Conservation (phyloP, 2,113 vertebrate species). For the Ciconia maguari region DNA sequence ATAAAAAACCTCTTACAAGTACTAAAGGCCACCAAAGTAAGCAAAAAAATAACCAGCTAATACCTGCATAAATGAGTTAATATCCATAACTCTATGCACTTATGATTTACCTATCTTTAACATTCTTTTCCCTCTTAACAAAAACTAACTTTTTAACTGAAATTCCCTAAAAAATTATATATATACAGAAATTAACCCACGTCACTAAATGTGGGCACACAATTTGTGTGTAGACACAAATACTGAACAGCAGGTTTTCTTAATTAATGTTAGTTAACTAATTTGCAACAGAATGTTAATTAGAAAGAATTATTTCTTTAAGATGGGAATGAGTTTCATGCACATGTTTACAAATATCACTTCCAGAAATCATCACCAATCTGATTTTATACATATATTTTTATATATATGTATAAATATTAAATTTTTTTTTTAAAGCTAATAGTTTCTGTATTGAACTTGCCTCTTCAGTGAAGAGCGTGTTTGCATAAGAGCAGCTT, state of each 20-base stretch:
- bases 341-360: not conserved
- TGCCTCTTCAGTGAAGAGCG: conserved; percentile 87
- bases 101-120: not conserved
- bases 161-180: not conserved
- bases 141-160: not conserved
- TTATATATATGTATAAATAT: too few relatives aligned
- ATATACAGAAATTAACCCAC: not conserved
- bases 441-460: conserved; percentile 37
- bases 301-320: not conserved
- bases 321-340: not conserved
- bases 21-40: not conserved
- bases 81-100: not conserved
- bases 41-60: not conserved
- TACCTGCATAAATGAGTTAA: not conserved
- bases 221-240: not conserved
- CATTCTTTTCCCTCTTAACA: not conserved
- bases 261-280: not conserved
- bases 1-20: not conserved
- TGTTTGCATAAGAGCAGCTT: conserved; percentile 93
- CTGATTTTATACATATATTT: not conserved
- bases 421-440: not conserved
- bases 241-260: not conserved
- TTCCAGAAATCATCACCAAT: not conserved
- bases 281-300: not conserved
- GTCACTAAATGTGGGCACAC: not conserved